Conservation (phyloP, 1,140 invertebrate species). For the Aphaenogaster ashmeadi region DNA sequence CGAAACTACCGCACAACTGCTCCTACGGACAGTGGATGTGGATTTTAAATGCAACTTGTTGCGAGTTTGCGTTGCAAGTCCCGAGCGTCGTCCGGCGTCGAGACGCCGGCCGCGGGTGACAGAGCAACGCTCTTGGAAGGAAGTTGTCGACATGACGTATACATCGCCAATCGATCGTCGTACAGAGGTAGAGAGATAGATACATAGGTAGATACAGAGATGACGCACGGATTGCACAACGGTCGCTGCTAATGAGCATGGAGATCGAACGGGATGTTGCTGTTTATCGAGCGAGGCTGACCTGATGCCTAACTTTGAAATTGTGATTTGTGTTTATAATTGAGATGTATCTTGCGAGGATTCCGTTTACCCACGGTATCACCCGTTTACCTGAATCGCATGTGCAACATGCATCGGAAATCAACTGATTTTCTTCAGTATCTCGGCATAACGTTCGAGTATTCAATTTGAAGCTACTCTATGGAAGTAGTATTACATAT, state of each 20-base stretch:
- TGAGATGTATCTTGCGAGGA: constrained; percentile 54
- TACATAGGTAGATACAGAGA: background rate
- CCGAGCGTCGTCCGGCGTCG: constrained; percentile 58
- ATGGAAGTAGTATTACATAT: background rate
- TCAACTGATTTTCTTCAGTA: constrained; percentile 6
- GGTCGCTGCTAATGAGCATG: constrained; percentile 46
- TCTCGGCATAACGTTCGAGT: background rate
- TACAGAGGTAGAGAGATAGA: constrained; percentile 28
- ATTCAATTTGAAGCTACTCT: constrained; percentile 4
- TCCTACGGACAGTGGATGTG: constrained; percentile 64
- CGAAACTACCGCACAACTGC: constrained; percentile 60
- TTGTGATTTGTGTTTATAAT: constrained; percentile 64
- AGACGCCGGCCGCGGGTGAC: constrained; percentile 20
- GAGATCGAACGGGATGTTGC: constrained; percentile 56
- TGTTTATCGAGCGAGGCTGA: constrained; percentile 45
- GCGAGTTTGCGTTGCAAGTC: constrained; percentile 74
- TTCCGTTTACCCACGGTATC: constrained; percentile 28
- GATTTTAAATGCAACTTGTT: constrained; percentile 82
- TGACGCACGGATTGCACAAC: constrained; percentile 48
- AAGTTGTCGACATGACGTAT: constrained; percentile 14
- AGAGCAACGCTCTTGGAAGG: constrained; percentile 16
- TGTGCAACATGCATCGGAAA: background rate
- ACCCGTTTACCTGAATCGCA: constrained; percentile 2
- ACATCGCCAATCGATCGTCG: constrained; percentile 35
- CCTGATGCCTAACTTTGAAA: constrained; percentile 48